Base-by-base conservation (phyloP, 2,888 invertebrate genomes). In the Spicauda simplicius region DNA sequence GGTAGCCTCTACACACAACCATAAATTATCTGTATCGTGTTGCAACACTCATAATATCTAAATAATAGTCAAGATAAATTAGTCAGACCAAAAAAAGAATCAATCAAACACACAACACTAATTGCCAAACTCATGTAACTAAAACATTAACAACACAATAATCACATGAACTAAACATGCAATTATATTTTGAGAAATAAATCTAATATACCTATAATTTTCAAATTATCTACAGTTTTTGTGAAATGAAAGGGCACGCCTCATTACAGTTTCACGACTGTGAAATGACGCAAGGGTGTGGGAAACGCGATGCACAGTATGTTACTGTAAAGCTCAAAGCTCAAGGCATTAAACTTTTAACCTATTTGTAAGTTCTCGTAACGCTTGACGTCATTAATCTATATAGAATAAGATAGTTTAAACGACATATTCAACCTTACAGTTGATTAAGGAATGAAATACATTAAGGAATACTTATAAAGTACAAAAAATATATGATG, bases 171-270 rank as follows among this genome's bases (percentile, higher is more conserved):
- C 45, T 14, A 45, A 45, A 45, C 14, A 14, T 14, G 12, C n/a
- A 45, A 11, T 45, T 45, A 45, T 11, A 45, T 4, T 45, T 33
- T 33, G 45, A 45, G 45, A 45, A 45, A 45, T 45, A 45, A 45
- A 45, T 33, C 10, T 33, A 33, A 33, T 33, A 14, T 48, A 7
- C 16, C 48, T 8, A 48, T 14, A 2, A 16, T 48, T 48, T 25
- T 25, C 48, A 16, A 4, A 48, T 48, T 16, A 48, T 48, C 7
- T 48, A 52, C 18, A 58, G 18, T 61, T 37, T 61, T 53, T 19
- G 25, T 48, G 50, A n/a, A 64, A 37, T 2, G 16, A 71, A 77
- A 77, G 74, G 73, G 72, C 70, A 75, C 5, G 72, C 73, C 72
- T 76, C 72, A 74, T 67, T 69, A 70, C 59, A 67, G 66, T 67